Conservation (phyloP, 2,797 vertebrate genomes). For the Fratercula arctica region DNA sequence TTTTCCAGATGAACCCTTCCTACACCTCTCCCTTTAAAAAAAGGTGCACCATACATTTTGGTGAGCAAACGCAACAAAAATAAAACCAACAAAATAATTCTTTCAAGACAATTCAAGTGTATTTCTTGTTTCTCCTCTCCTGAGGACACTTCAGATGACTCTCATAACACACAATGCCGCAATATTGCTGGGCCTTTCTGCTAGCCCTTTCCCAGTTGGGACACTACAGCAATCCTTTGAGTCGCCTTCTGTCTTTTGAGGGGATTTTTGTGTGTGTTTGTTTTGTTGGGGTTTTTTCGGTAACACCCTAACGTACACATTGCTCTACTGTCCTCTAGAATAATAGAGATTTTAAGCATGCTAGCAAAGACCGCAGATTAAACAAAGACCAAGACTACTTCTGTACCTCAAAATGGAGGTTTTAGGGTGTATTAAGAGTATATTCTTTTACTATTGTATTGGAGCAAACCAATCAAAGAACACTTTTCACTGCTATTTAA, state of each 20-base stretch:
- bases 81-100: neutral
- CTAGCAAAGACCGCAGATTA: neutral
- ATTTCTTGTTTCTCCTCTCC: neutral
- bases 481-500: neutral
- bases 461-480: neutral
- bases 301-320: neutral
- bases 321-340: neutral
- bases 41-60: neutral
- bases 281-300: fast-evolving
- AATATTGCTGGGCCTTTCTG: neutral
- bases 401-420: neutral
- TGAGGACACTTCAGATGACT: neutral
- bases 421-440: neutral
- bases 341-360: neutral
- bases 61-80: neutral
- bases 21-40: neutral
- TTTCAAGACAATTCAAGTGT: neutral
- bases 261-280: neutral
- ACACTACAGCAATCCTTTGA: neutral
- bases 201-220: neutral
- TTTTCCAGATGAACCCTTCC: neutral
- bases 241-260: neutral
- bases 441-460: neutral
- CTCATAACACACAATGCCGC: fast-evolving
- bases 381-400: neutral